Evolutionary conservation across 2,888 invertebrate genomes (phyloP).

Genomic region (Zelleria hepariella): DNA sequence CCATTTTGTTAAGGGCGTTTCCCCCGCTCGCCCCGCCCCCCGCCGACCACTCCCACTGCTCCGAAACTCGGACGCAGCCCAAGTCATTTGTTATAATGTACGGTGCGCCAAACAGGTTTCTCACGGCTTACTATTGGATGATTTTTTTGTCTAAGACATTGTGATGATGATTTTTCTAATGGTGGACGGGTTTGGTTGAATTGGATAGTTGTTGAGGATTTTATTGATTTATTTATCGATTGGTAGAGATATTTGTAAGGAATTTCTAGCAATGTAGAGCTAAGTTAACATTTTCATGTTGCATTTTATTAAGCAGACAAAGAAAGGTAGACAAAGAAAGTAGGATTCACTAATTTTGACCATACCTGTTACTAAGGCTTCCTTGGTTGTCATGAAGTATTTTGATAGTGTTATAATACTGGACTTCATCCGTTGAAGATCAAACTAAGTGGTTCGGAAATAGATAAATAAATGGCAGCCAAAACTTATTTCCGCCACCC

Average conservation of each 20-base stretch:
- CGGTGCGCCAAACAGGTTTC: constrained; percentile 48
- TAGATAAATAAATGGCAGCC: neutral
- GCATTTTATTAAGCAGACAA: too few species aligned
- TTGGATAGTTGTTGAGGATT: neutral
- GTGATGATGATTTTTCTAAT: neutral
- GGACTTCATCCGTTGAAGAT: too few species aligned
- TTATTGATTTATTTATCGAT: too few species aligned
- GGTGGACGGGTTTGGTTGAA: neutral
- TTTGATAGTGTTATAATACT: too few species aligned
- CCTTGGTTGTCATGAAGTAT: too few species aligned
- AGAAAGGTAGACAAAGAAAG: too few species aligned
- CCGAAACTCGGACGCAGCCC: constrained; percentile 66
- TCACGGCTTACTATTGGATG: constrained; percentile 3
- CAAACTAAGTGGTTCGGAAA: too few species aligned
- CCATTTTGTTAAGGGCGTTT: constrained; percentile 74
- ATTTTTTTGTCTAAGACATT: neutral
- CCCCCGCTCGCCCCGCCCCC: constrained; percentile 66
- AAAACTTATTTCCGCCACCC: constrained; percentile 47
- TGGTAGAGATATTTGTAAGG: too few species aligned
- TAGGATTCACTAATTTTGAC: too few species aligned
- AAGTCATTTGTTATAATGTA: constrained; percentile 67
- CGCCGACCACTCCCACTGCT: constrained; percentile 58
- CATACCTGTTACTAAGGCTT: too few species aligned
- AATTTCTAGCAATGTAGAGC: too few species aligned
- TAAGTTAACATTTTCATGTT: too few species aligned